Percentiles rank a stretch among this genome's conserved stretches.
Conservation (phyloP, 2,113 vertebrate species). For the Tamias sibiricus region DNA sequence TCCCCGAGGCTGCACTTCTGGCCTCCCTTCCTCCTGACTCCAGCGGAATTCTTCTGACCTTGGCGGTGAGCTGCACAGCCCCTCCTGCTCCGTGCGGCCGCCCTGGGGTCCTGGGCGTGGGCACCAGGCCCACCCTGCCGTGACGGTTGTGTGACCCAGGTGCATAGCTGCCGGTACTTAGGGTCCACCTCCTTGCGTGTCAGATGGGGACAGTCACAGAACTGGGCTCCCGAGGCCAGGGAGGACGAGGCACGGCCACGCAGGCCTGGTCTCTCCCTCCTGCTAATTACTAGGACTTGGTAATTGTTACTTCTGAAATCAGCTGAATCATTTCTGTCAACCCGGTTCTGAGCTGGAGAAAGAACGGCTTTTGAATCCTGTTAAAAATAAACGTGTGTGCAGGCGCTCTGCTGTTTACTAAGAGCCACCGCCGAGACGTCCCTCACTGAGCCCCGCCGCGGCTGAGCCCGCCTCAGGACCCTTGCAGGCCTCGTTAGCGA, state of each 20-base stretch:
- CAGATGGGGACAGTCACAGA: not conserved
- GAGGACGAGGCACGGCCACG: rapidly evolving
- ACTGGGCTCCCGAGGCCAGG: not conserved
- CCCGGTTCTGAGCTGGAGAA: not conserved
- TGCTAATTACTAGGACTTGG: not conserved
- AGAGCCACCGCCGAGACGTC: not conserved
- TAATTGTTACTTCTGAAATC: not conserved
- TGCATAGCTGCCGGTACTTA: rapidly evolving
- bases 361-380: not conserved
- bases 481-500: too few species aligned
- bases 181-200: too few species aligned
- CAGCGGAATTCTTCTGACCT: not conserved
- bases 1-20: not conserved
- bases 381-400: not conserved
- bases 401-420: not conserved
- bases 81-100: rapidly evolving
- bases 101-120: not conserved
- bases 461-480: too few species aligned
- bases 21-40: not conserved
- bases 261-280: not conserved
- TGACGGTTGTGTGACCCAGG: not conserved
- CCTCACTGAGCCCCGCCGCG: too few species aligned
- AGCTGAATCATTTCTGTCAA: not conserved
- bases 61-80: not conserved
- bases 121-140: too few species aligned